Evolutionary conservation across 1,140 invertebrate species (phyloP), one percentile per base, ranked within the genome.

Genomic region (Zaprionus gabonicus): DNA sequence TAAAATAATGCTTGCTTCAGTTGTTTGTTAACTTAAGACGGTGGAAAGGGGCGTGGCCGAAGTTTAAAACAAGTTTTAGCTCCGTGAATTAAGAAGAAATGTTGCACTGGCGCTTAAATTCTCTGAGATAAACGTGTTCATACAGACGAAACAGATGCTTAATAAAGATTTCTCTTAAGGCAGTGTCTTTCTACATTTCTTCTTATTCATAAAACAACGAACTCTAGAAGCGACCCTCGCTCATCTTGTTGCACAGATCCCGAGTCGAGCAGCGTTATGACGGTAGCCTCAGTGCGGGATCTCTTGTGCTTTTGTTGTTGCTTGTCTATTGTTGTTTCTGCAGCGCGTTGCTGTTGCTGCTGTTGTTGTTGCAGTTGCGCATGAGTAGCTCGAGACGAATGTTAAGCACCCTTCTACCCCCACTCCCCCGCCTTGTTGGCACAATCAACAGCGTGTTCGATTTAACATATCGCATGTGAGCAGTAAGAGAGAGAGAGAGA

Each of bases 301-400:
- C 41, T 46, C 41, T 46, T 41, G 15, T 44, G 31, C 31, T 68
- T 44, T 44, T 9, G 55, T 20, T 20, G 20, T 20, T 20, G 51
- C 27, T n/a, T 76, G 71, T 76, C 81, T 76, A 71, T 82, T 83
- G 80, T 83, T 69, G 71, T 76, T 81, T 69, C 31, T 57, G 34
- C 38, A 41, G 34, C 34, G 34, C 13, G 36, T 55, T 49, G 64
- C 31, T 62, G 31, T 34, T 67, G 38, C 28, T 72, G 53, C 9
- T 71, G 60, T 71, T 86, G 66, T 80, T 86, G 82, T 82, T 86
- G 72, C 71, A 80, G 83, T 78, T 87, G 83, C 77, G 83, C 83
- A 87, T 87, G 83, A 74, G 80, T 81, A 87, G 62, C 67, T 74
- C 23, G 25, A 38, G 59, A 64, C 34, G 53, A 68, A 67, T 73